Percentiles rank a stretch among this genome's conserved stretches.
Evolutionary conservation across 2,797 vertebrate genomes (phyloP).

Genomic region (Macropus fuliginosus): DNA sequence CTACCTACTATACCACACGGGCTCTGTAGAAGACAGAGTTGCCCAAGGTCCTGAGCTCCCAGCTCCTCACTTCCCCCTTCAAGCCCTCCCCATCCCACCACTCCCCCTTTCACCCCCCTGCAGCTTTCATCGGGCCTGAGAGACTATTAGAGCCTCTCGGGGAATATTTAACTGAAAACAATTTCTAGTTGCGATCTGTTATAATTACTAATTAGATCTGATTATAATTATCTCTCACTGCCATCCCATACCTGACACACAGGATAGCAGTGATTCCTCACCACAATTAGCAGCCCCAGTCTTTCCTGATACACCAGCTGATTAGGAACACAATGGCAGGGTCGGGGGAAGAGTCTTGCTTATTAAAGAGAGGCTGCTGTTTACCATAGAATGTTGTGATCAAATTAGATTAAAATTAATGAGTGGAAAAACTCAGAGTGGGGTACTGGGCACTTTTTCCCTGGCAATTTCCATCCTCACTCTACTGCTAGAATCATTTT

Average conservation of each 20-base stretch:
- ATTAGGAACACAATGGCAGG: conserved; percentile 70
- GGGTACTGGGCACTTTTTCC: conserved; percentile 18
- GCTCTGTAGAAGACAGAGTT: neutral
- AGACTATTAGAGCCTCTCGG: conserved; percentile 60
- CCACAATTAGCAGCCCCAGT: conserved; percentile 79
- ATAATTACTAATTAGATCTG: conserved; percentile 86
- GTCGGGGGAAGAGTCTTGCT: conserved; percentile 60
- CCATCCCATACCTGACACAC: conserved; percentile 81
- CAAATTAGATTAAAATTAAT: conserved; percentile 84
- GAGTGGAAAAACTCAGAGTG: conserved; percentile 65
- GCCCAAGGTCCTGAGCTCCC: neutral
- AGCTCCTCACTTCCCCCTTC: neutral
- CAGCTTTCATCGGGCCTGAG: neutral
- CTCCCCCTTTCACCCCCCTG: neutral
- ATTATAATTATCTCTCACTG: conserved; percentile 82
- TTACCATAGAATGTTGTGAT: conserved; percentile 79
- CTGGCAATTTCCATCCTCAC: conserved; percentile 6
- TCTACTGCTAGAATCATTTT: conserved; percentile 41
- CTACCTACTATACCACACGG: neutral
- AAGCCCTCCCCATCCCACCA: neutral
- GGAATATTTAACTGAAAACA: conserved; percentile 80
- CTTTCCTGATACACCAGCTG: conserved; percentile 74
- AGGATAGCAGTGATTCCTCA: conserved; percentile 69
- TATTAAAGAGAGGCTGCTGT: conserved; percentile 78
- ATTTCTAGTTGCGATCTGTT: conserved; percentile 78